A percentile compares a stretch with the other conserved stretches of the same genome.
Conservation (phyloP, 2,797 vertebrate species). For the Triplophysa bombifrons region DNA sequence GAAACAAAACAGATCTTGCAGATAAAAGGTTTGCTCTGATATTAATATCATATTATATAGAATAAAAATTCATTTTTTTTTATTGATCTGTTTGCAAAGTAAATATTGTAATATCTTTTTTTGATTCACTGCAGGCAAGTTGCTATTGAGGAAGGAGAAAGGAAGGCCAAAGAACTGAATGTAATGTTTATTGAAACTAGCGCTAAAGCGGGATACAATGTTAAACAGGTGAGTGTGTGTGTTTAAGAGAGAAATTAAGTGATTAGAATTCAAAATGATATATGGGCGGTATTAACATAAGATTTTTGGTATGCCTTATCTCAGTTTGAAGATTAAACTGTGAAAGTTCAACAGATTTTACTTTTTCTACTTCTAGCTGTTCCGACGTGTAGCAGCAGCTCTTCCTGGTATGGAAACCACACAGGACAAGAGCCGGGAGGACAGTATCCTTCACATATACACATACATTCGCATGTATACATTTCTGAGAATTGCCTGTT, state of each 20-base stretch:
- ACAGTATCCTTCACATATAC: constrained; percentile 90
- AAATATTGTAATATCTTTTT: constrained; percentile 57
- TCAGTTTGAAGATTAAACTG: constrained; percentile 37
- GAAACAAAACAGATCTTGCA: constrained; percentile 99
- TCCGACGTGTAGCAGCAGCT: constrained; percentile 96
- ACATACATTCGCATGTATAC: not conserved
- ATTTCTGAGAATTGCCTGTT: constrained; percentile 32
- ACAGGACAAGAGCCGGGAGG: constrained; percentile 98
- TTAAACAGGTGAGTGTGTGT: constrained; percentile 85
- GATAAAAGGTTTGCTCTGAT: constrained; percentile 87
- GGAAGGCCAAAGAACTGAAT: constrained; percentile 99
- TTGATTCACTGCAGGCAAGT: constrained; percentile 89
- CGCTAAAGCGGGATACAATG: constrained; percentile 99
- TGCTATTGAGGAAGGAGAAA: constrained; percentile 98
- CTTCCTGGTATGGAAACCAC: constrained; percentile 98
- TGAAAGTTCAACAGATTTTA: constrained; percentile 43
- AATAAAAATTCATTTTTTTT: not conserved
- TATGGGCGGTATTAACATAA: not conserved
- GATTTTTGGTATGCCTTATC: not conserved
- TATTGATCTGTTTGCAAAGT: constrained; percentile 16
- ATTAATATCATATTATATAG: not conserved
- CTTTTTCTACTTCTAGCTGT: constrained; percentile 81
- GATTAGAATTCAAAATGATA: not conserved
- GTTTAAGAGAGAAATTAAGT: too few species aligned
- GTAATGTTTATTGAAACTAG: constrained; percentile 99